Evolutionary conservation across 2,797 vertebrate genomes (phyloP).

Genomic region (Gymnoscopelus braueri): DNA sequence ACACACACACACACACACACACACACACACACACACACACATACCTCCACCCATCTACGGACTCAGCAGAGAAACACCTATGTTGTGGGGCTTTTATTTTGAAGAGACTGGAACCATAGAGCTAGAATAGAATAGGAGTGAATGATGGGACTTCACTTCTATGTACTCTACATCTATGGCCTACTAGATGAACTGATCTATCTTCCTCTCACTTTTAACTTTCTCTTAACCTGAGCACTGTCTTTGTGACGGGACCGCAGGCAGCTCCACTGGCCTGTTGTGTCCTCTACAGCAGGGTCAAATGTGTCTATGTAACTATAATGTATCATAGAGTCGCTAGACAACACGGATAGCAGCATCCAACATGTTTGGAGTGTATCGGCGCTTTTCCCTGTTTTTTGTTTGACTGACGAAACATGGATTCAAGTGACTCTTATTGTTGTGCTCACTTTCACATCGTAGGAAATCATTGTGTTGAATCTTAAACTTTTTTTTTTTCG

Average conservation of each 20-base stretch:
- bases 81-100: conserved; percentile 54
- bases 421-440: conserved; percentile 56
- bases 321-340: conserved; percentile 55
- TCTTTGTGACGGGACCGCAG: conserved; percentile 41
- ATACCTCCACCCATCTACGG: conserved; percentile 37
- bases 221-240: conserved; percentile 54
- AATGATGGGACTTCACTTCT: conserved; percentile 34
- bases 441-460: conserved; percentile 59
- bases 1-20: not conserved
- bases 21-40: no score
- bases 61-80: conserved; percentile 55
- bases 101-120: conserved; percentile 57
- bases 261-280: conserved; percentile 48
- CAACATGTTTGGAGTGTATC: conserved; percentile 66
- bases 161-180: conserved; percentile 20
- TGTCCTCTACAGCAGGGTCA: conserved; percentile 55
- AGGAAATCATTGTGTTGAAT: conserved; percentile 53
- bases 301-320: conserved; percentile 54
- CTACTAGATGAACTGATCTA: conserved; percentile 36
- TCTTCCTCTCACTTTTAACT: conserved; percentile 50
- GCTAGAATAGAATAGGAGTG: conserved; percentile 37
- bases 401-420: conserved; percentile 37
- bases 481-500: conserved; percentile 40
- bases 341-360: conserved; percentile 39
- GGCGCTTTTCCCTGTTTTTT: conserved; percentile 63